These are phyloP conservation scores for Echeneis naucrates DNA, from an alignment of 2,797 vertebrate genomes.

Conservation along the genomic window DNA sequence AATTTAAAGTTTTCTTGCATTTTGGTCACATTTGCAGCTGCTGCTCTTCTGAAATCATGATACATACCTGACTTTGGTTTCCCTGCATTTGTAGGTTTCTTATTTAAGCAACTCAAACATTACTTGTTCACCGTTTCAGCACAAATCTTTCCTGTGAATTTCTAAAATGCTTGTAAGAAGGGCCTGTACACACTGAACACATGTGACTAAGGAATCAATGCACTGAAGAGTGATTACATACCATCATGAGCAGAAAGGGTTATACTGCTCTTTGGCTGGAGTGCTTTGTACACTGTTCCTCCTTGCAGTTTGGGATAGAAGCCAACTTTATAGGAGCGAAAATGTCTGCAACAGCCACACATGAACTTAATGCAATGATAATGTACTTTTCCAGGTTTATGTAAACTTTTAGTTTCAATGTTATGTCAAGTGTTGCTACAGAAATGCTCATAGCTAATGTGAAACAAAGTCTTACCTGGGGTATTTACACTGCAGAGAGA, in stretches of 20 bases:
- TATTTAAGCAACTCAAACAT: background rate
- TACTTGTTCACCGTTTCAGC: background rate
- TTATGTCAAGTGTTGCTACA: no score
- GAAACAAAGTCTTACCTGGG: slow-evolving; percentile 63
- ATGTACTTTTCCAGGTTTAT: no score
- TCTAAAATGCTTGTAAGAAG: background rate
- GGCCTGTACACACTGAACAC: background rate
- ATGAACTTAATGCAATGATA: no score
- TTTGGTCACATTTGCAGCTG: background rate
- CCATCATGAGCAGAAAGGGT: slow-evolving; percentile 70
- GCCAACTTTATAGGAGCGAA: slow-evolving; percentile 70
- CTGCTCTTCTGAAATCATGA: background rate
- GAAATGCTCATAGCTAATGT: background rate
- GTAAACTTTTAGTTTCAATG: no score
- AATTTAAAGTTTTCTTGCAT: no score
- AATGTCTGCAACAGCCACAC: slow-evolving; percentile 58
- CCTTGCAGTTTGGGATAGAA: slow-evolving; percentile 52
- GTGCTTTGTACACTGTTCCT: slow-evolving; percentile 51
- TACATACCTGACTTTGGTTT: no score
- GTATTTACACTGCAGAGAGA: slow-evolving; percentile 70
- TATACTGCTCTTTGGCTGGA: slow-evolving; percentile 23
- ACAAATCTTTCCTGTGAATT: background rate
- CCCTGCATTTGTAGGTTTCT: no score
- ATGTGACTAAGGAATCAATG: background rate
- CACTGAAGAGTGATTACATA: slow-evolving; percentile 30